phyloP scores from a whole-genome alignment of 1,140 invertebrate species.

The Drosophila ananassae region DNA sequence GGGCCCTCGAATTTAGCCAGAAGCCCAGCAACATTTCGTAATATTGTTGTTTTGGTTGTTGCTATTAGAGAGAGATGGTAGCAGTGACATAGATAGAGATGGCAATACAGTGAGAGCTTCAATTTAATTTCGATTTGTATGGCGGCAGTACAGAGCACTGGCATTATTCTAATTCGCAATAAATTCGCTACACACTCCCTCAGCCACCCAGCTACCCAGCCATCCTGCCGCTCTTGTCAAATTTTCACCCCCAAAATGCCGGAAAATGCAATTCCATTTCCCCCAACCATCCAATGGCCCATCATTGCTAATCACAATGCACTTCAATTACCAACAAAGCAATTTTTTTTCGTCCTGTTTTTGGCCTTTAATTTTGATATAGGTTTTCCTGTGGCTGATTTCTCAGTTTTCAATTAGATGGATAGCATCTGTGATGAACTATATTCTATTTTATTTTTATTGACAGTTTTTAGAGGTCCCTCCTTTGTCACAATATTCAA shows the following conservation, averaged over 20 bases:
- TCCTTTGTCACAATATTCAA: not conserved
- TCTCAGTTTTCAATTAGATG: conserved; percentile 41
- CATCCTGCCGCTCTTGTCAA: not conserved
- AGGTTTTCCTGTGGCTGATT: not conserved
- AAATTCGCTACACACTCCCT: conserved; percentile 17
- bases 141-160: conserved; percentile 25
- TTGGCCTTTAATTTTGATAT: conserved; percentile 9
- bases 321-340: conserved; percentile 42
- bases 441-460: too few species aligned
- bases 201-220: too few species aligned
- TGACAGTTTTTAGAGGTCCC: conserved; percentile 4
- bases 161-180: conserved; percentile 71
- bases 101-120: conserved; percentile 13
- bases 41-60: conserved; percentile 20
- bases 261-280: conserved; percentile 11
- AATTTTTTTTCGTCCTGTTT: conserved; percentile 7
- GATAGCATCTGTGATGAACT: conserved; percentile 13
- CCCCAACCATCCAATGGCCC: not conserved
- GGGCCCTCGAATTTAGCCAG: conserved; percentile 12
- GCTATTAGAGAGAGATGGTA: not conserved
- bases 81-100: not conserved
- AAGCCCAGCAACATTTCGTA: conserved; percentile 25
- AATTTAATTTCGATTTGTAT: conserved; percentile 67
- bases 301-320: conserved; percentile 39
- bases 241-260: too few species aligned